phyloP scores from a whole-genome alignment of 2,113 vertebrate genomes.

The Plestiodon gilberti region DNA sequence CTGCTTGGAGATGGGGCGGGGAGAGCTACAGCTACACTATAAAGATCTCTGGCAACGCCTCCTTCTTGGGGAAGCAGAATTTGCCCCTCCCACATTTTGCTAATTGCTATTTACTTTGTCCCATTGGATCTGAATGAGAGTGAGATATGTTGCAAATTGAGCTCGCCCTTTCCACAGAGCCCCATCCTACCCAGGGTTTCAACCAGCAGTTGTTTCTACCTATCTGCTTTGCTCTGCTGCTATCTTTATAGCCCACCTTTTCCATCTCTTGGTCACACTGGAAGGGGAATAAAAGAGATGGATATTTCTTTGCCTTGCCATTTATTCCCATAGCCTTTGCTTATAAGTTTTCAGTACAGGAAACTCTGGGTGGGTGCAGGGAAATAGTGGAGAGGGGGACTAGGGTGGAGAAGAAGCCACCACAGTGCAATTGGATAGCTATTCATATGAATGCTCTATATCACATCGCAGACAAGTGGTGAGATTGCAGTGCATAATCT shows the following conservation, averaged over 20 bases:
- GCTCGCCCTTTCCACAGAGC: neutral
- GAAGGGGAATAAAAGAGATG: neutral
- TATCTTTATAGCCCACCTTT: neutral
- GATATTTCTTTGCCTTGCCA: neutral
- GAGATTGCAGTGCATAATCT: neutral
- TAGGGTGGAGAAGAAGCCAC: neutral
- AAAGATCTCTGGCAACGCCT: neutral
- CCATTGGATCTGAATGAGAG: neutral
- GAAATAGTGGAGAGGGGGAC: neutral
- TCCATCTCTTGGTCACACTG: neutral
- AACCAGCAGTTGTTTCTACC: neutral
- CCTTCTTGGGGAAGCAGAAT: neutral
- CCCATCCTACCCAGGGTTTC: neutral
- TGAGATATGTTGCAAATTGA: neutral
- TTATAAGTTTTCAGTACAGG: neutral
- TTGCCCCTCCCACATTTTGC: neutral
- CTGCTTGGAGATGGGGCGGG: neutral
- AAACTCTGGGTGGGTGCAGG: neutral
- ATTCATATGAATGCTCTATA: neutral
- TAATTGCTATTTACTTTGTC: neutral
- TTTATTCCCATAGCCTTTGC: neutral
- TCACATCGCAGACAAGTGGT: neutral
- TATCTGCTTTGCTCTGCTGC: too few relatives aligned
- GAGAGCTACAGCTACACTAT: too few relatives aligned
- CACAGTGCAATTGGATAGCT: neutral